Conservation (phyloP, 1,140 invertebrate genomes). For the Microplitis mediator region DNA sequence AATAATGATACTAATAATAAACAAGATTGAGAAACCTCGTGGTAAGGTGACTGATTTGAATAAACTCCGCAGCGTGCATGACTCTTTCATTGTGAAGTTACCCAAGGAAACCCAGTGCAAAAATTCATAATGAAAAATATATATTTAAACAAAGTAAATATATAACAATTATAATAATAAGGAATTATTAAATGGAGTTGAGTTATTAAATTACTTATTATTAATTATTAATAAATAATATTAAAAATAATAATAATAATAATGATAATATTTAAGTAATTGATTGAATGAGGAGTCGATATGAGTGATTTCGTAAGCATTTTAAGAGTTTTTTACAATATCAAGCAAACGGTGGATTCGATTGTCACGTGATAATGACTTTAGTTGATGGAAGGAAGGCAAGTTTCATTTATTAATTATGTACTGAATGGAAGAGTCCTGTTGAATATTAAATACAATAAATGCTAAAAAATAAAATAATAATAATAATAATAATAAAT, state of each 20-base stretch:
- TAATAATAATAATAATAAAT: conserved; percentile 43
- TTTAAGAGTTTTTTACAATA: no score
- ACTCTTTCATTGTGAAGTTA: background rate
- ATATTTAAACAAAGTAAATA: background rate
- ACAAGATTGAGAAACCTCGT: background rate
- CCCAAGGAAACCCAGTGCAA: background rate
- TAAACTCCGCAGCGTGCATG: background rate
- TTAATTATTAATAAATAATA: no score
- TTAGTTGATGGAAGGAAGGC: background rate
- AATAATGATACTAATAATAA: no score
- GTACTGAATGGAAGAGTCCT: background rate
- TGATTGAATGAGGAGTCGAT: no score
- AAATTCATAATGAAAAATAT: background rate
- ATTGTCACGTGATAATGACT: background rate
- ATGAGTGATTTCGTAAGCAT: no score
- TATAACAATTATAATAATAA: no score
- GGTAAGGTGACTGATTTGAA: conserved; percentile 6
- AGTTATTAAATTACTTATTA: no score
- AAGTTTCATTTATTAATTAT: background rate
- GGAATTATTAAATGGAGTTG: no score
- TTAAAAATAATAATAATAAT: no score
- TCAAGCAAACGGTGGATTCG: background rate
- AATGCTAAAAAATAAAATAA: conserved; percentile 16
- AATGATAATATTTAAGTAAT: no score
- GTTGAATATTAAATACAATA: conserved; percentile 15